phyloP scores from a whole-genome alignment of 2,888 invertebrate genomes.

The Thelaira solivaga region DNA sequence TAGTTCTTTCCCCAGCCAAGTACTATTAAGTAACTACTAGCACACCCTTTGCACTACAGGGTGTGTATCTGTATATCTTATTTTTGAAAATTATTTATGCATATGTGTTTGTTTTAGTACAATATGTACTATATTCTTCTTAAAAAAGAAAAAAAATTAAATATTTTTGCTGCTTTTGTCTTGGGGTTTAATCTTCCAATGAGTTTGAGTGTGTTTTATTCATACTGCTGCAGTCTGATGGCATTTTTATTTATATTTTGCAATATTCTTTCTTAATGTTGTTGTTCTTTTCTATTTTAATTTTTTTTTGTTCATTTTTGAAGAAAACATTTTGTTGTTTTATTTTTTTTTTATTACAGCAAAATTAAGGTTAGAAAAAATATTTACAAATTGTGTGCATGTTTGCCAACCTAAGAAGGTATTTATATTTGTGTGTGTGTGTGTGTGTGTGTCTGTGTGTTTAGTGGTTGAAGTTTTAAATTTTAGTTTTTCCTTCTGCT shows the following conservation, averaged over 20 bases:
- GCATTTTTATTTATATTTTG: constrained; percentile 53
- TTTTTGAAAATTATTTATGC: background rate
- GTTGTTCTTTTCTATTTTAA: constrained; percentile 9
- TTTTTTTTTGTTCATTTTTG: background rate
- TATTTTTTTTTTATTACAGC: constrained; percentile 19
- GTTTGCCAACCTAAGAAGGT: background rate
- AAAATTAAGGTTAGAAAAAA: constrained; percentile 38
- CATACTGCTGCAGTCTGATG: constrained; percentile 40
- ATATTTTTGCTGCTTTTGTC: constrained; percentile 28
- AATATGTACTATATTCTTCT: constrained; percentile 24
- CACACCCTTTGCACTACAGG: no score
- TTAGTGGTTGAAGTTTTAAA: constrained; percentile 6
- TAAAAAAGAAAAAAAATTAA: constrained; percentile 19
- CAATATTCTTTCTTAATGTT: constrained; percentile 26
- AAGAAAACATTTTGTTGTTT: no score
- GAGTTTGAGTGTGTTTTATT: background rate
- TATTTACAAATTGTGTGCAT: background rate
- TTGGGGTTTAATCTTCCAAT: constrained; percentile 27
- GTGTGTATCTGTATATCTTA: no score
- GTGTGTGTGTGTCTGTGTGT: background rate
- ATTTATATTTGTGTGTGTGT: background rate
- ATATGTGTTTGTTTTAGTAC: background rate
- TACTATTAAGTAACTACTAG: no score
- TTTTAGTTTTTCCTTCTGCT: background rate
- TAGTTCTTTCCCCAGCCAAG: no score